Base-by-base conservation (phyloP, 2,888 invertebrate species). In the Aspidiotus rigidus region DNA sequence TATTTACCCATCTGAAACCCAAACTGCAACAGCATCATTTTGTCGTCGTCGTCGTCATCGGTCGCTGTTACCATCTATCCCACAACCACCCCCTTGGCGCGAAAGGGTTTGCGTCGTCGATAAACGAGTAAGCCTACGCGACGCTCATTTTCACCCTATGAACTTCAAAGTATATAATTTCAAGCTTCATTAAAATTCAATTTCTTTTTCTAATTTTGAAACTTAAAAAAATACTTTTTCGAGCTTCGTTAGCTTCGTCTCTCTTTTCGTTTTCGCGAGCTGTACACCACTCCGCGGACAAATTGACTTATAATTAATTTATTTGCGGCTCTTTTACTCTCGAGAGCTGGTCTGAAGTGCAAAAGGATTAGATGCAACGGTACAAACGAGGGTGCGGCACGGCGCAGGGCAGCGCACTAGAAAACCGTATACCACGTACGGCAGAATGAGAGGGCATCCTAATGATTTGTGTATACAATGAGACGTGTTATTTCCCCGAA, bases 141-240 rank as follows among this genome's bases (percentile, higher is more conserved):
- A n/a, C n/a, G 15, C 42, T 67, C 67, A 67, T 67, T 67, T 67
- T 60, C 67, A 67, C 67, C 60, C 67, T 42, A 55, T 5, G 28
- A 28, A 13, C 28, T 59, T 42, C 49, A 42, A 42, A 60, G 42
- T 49, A 56, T 41, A 64, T 57, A 60, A 67, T 67, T 67, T 42
- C 60, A 67, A 56, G 67, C 67, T 57, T 67, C 60, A 67, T 67
- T 67, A 67, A 67, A 67, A 67, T 67, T 67, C 67, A 67, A 67
- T 67, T 67, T 67, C 67, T 67, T 67, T 67, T 67, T 67, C 67
- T 67, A 67, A 67, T 67, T 67, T 67, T 67, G 60, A 67, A 67
- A 67, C 67, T 67, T 67, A 40, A 67, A 67, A 66, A 67, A 67
- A 67, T 17, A 39, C 49, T 67, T 64, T 66, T 67, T 67, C 56